phyloP scores from a whole-genome alignment of 1,140 invertebrate genomes.

The Aphaenogaster floridana region DNA sequence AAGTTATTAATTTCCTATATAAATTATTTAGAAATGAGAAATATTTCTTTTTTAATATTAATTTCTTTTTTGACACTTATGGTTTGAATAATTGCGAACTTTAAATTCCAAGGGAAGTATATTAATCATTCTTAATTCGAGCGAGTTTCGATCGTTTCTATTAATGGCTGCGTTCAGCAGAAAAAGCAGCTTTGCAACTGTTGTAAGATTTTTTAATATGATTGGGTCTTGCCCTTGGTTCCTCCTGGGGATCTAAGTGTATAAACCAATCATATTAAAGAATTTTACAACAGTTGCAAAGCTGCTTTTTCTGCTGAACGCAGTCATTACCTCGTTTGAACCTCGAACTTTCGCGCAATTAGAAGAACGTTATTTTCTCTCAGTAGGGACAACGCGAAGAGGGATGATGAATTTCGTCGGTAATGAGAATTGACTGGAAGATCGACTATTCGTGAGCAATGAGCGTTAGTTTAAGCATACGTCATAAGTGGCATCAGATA shows the following conservation, averaged over 20 bases:
- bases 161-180: too few relatives aligned
- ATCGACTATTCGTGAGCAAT: constrained; percentile 38
- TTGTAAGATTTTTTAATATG: too few relatives aligned
- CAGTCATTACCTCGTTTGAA: neutral
- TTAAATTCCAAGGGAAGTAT: neutral
- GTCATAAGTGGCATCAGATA: constrained; percentile 61
- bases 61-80: neutral
- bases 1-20: too few relatives aligned
- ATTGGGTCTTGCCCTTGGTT: too few relatives aligned
- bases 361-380: neutral
- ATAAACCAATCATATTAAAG: too few relatives aligned
- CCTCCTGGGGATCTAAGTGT: too few relatives aligned
- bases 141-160: neutral
- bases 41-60: neutral
- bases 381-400: neutral
- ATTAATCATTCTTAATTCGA: neutral
- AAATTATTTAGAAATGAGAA: neutral
- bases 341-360: neutral
- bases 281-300: too few relatives aligned
- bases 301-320: too few relatives aligned
- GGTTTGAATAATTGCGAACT: neutral
- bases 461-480: constrained; percentile 57
- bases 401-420: constrained; percentile 16
- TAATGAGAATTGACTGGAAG: constrained; percentile 40
- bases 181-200: too few relatives aligned